Conservation (phyloP, 2,113 vertebrate genomes). For the Ctenomys sociabilis region DNA sequence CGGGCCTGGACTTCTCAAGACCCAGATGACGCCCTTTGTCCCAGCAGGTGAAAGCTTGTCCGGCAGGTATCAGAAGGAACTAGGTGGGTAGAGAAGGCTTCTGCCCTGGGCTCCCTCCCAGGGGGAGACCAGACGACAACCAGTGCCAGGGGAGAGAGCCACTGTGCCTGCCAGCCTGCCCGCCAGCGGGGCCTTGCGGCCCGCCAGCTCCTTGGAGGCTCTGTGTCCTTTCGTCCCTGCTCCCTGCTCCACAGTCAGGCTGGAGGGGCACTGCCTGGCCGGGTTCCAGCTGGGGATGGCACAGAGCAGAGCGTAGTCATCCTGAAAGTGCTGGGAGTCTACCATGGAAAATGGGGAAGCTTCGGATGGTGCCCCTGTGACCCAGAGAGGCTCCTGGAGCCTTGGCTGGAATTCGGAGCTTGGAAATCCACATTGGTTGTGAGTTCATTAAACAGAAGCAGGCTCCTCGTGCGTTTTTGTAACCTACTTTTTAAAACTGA, state of each 20-base stretch:
- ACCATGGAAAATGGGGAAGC: not conserved
- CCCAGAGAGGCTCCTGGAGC: not conserved
- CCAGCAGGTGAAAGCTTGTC: not conserved
- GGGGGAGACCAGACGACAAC: not conserved
- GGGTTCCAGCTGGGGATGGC: not conserved
- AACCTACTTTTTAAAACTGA: constrained; percentile 16
- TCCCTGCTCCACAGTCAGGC: not conserved
- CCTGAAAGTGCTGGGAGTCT: not conserved
- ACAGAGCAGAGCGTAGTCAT: not conserved
- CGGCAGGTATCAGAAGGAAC: not conserved
- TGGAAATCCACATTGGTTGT: not conserved
- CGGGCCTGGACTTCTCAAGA: not conserved
- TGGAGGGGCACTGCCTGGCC: rapidly evolving
- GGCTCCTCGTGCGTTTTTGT: not conserved
- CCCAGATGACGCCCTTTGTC: not conserved
- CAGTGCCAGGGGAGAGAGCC: not conserved
- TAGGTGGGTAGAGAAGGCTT: not conserved
- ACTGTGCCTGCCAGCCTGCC: constrained; percentile 19
- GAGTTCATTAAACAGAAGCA: not conserved
- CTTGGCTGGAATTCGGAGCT: not conserved
- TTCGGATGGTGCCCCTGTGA: too few species aligned
- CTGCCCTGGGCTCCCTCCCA: not conserved
- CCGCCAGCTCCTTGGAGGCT: not conserved
- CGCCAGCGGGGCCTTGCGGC: not conserved
- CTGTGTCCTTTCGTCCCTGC: not conserved